Evolutionary conservation across 2,888 invertebrate species (phyloP).

Genomic region (Ectropis crepuscularia): DNA sequence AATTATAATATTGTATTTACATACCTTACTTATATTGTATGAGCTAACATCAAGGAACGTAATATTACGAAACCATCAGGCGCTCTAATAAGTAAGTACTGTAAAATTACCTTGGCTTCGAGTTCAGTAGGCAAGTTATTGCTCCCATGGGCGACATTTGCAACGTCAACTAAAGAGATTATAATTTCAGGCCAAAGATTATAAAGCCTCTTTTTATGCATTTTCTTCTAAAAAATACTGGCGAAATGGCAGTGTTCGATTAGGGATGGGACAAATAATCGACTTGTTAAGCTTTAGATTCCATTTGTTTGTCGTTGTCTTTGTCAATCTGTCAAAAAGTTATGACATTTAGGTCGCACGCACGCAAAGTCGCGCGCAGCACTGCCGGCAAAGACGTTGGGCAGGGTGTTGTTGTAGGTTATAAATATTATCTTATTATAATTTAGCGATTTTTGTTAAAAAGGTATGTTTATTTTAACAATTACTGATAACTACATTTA

Average conservation of each 20-base stretch:
- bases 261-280: not conserved
- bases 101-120: too few species aligned
- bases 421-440: not conserved
- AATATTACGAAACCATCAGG: too few species aligned
- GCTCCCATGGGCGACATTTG: too few species aligned
- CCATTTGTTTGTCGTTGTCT: not conserved
- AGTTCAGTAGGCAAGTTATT: too few species aligned
- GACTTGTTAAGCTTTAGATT: too few species aligned
- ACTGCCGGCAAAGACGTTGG: not conserved
- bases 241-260: not conserved
- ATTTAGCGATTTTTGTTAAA: not conserved
- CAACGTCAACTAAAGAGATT: too few species aligned
- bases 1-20: too few species aligned
- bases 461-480: not conserved
- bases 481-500: not conserved
- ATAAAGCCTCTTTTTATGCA: not conserved
- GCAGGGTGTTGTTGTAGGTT: slow-evolving; percentile 1
- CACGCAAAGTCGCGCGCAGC: slow-evolving; percentile 1
- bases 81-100: too few species aligned
- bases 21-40: too few species aligned
- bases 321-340: slow-evolving; percentile 7
- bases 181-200: too few species aligned
- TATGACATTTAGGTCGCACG: slow-evolving; percentile 3
- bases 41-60: too few species aligned
- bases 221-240: too few species aligned